A percentile compares a stretch with the other conserved stretches of the same genome.
Evolutionary conservation across 2,888 invertebrate genomes (phyloP).

Genomic region (Lochmaea crataegi): DNA sequence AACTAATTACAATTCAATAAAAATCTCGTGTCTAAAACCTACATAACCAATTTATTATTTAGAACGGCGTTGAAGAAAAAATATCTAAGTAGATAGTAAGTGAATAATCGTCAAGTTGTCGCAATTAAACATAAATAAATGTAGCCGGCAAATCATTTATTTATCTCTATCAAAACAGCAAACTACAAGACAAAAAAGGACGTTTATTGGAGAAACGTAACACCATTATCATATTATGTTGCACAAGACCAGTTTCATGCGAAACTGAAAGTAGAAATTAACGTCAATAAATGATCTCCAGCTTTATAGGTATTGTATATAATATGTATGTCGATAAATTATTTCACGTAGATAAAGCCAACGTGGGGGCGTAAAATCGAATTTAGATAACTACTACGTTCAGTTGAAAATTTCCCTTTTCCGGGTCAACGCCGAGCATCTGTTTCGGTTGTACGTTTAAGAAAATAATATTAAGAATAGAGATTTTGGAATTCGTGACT

Average conservation of each 20-base stretch:
- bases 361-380: background rate
- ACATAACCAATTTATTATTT: slow-evolving; percentile 1
- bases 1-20: background rate
- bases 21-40: background rate
- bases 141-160: slow-evolving; percentile 6
- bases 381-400: slow-evolving; percentile 1
- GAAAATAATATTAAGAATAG: background rate
- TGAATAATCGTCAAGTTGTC: slow-evolving; percentile 1
- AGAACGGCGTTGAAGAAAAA: background rate
- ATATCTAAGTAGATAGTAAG: background rate
- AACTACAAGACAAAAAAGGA: slow-evolving; percentile 20
- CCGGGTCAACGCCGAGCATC: background rate
- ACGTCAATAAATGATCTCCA: slow-evolving; percentile 27
- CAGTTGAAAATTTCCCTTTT: background rate
- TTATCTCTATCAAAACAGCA: slow-evolving; percentile 17
- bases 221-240: slow-evolving; percentile 31
- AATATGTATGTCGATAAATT: too few species aligned
- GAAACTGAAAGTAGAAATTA: slow-evolving; percentile 37
- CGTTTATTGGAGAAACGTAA: slow-evolving; percentile 30
- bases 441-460: background rate
- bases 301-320: slow-evolving; percentile 4
- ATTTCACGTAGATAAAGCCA: background rate
- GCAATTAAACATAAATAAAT: slow-evolving; percentile 15
- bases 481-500: slow-evolving; percentile 1
- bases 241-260: slow-evolving; percentile 28